A percentile compares a stretch with the other conserved stretches of the same genome.
Evolutionary conservation across 2,113 vertebrate genomes (phyloP).

Genomic region (Microcebus murinus): DNA sequence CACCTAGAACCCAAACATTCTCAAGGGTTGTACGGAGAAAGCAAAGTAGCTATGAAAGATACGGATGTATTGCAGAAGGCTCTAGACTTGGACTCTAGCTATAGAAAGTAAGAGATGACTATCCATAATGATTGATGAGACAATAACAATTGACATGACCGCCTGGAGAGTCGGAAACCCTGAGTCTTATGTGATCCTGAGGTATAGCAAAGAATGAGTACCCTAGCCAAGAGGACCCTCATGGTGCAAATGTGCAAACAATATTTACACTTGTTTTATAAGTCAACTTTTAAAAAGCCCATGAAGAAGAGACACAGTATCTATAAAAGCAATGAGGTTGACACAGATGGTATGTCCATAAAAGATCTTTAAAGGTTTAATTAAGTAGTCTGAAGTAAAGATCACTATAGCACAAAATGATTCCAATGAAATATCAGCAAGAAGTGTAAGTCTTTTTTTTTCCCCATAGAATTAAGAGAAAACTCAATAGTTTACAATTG

Average conservation of each 20-base stretch:
- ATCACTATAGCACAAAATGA: slow-evolving; percentile 66
- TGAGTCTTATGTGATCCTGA: slow-evolving; percentile 89
- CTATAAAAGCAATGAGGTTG: slow-evolving; percentile 66
- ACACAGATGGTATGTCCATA: slow-evolving; percentile 61
- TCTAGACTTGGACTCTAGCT: slow-evolving; percentile 87
- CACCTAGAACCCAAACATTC: slow-evolving; percentile 85
- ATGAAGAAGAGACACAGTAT: slow-evolving; percentile 50
- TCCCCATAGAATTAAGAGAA: too few species aligned
- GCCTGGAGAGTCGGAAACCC: slow-evolving; percentile 89
- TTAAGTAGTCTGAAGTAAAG: slow-evolving; percentile 72
- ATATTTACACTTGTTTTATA: slow-evolving; percentile 74
- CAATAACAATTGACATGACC: slow-evolving; percentile 85
- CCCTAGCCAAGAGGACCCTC: slow-evolving; percentile 91
- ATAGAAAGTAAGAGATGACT: slow-evolving; percentile 87
- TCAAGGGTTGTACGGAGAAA: slow-evolving; percentile 91
- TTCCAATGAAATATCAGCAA: slow-evolving; percentile 49
- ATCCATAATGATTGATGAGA: slow-evolving; percentile 88
- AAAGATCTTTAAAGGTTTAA: slow-evolving; percentile 79
- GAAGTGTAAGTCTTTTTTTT: slow-evolving; percentile 42
- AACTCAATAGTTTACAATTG: too few species aligned
- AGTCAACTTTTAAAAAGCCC: slow-evolving; percentile 67
- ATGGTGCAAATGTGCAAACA: slow-evolving; percentile 82
- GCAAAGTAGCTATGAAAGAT: slow-evolving; percentile 86
- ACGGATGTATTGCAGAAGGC: slow-evolving; percentile 90
- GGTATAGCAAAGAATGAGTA: slow-evolving; percentile 92